Conservation (phyloP, 2,888 invertebrate genomes). For the Apeira syringaria region DNA sequence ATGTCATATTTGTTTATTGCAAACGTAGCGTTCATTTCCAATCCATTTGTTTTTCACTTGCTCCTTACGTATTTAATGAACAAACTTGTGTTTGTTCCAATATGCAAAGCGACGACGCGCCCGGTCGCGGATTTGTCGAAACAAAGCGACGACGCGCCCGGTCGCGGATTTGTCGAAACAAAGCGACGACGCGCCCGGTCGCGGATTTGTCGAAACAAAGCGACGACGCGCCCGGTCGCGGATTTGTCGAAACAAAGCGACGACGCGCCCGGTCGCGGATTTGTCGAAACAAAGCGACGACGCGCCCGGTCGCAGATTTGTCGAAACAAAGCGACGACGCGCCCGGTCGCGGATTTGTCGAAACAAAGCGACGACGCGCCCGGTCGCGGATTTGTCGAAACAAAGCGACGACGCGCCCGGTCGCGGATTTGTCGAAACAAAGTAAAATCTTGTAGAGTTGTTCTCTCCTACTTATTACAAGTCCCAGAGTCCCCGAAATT, state of each 20-base stretch:
- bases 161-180: conserved; percentile 35
- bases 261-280: conserved; percentile 29
- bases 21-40: too few relatives aligned
- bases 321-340: conserved; percentile 37
- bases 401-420: conserved; percentile 33
- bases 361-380: conserved; percentile 36
- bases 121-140: conserved; percentile 32
- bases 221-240: conserved; percentile 25
- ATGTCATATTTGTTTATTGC: too few relatives aligned
- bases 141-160: conserved; percentile 34
- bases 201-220: conserved; percentile 37
- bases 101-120: conserved; percentile 33
- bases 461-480: conserved; percentile 24
- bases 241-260: conserved; percentile 38
- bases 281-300: conserved; percentile 37
- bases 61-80: conserved; percentile 15
- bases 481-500: conserved; percentile 43
- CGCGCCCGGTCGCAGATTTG: conserved; percentile 29
- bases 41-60: conserved; percentile 1
- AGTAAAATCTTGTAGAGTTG: conserved; percentile 43
- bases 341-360: conserved; percentile 29
- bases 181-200: conserved; percentile 31
- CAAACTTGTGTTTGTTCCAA: conserved; percentile 37
- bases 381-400: conserved; percentile 34
- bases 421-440: conserved; percentile 36